phyloP scores from a whole-genome alignment of 53 echinoderm and acorn worm genomes.

The Hippasteria phrygiana region DNA sequence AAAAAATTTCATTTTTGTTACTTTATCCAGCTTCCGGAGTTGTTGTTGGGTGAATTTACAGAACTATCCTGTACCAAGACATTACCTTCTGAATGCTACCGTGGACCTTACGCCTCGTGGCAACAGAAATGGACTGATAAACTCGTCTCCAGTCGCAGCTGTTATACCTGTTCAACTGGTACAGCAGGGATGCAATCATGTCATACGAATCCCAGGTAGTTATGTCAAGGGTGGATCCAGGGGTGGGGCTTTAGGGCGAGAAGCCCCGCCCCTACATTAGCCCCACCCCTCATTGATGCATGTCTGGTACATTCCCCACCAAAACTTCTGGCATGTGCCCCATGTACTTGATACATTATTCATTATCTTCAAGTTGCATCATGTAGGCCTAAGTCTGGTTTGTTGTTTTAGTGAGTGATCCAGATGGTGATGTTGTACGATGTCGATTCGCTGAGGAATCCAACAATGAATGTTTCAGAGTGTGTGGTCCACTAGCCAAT shows the following conservation, averaged over 20 bases:
- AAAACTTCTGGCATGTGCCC: too few relatives aligned
- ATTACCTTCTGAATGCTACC: conserved; percentile 26
- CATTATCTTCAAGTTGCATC: too few relatives aligned
- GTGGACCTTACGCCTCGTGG: conserved; percentile 50
- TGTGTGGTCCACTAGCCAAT: conserved; percentile 35
- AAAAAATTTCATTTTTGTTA: too few relatives aligned
- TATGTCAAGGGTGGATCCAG: too few relatives aligned
- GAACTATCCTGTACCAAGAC: conserved; percentile 45
- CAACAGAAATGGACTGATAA: conserved; percentile 37
- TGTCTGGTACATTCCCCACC: too few relatives aligned
- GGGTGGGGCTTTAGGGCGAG: too few relatives aligned
- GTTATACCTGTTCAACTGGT: conserved; percentile 54
- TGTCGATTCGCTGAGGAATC: conserved; percentile 45
- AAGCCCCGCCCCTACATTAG: too few relatives aligned
- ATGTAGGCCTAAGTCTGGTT: neutral
- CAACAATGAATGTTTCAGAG: conserved; percentile 47
- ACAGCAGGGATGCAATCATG: conserved; percentile 41
- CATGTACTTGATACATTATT: too few relatives aligned
- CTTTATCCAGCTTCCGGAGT: conserved; percentile 21
- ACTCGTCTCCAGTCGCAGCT: conserved; percentile 52
- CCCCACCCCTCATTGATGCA: too few relatives aligned
- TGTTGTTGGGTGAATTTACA: conserved; percentile 60
- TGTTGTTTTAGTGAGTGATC: conserved; percentile 44
- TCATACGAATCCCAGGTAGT: conserved; percentile 61
- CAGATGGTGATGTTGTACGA: conserved; percentile 58